Evolutionary conservation across 2,797 vertebrate species (phyloP).

Genomic region (Graptemys geographica): DNA sequence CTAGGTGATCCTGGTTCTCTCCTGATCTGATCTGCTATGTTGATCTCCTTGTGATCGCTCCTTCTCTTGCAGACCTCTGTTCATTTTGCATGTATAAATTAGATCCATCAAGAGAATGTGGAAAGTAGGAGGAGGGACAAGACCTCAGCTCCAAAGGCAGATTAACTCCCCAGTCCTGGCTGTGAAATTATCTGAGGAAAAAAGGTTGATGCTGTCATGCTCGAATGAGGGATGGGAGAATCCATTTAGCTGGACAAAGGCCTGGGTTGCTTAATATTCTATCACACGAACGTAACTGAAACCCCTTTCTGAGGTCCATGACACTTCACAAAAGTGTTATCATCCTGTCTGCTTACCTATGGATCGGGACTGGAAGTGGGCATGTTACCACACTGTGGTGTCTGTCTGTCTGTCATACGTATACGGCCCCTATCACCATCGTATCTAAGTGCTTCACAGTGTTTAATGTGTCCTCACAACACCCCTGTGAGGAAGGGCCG

Average conservation of each 20-base stretch:
- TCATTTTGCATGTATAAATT: not conserved
- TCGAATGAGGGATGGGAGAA: not conserved
- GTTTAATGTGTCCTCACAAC: not conserved
- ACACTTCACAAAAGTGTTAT: conserved; percentile 7
- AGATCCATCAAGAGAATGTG: rapidly evolving
- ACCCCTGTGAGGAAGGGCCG: not conserved
- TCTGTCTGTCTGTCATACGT: not conserved
- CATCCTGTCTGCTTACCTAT: conserved; percentile 36
- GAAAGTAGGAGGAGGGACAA: not conserved
- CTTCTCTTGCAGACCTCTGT: not conserved
- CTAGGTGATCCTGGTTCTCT: not conserved
- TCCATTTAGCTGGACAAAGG: not conserved
- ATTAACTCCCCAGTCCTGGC: not conserved
- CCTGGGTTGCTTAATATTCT: not conserved
- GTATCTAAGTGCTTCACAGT: not conserved
- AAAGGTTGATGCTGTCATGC: not conserved
- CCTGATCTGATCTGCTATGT: not conserved
- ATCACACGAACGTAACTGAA: not conserved
- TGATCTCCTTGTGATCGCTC: not conserved
- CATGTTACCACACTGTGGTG: conserved; percentile 41
- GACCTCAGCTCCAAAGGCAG: rapidly evolving
- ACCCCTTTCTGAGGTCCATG: conserved; percentile 10
- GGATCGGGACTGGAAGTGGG: not conserved
- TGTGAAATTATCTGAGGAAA: not conserved
- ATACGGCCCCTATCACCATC: not conserved